A percentile compares a stretch with the other conserved stretches of the same genome.
Conservation (phyloP, 2,888 invertebrate genomes). For the Netelia inedita region DNA sequence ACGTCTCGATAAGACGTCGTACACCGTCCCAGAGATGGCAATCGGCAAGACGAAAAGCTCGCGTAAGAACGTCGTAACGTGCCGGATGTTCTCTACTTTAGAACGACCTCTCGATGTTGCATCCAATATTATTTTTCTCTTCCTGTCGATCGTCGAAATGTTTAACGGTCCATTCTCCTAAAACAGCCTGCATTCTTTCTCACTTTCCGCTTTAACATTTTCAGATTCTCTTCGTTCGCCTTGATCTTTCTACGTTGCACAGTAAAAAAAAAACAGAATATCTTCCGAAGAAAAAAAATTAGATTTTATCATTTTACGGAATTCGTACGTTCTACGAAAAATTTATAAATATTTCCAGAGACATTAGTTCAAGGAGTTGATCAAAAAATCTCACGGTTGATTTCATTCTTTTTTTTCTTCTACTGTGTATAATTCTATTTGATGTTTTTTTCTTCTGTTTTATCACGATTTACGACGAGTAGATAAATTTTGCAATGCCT, state of each 20-base stretch:
- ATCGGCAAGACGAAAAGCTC: slow-evolving; percentile 83
- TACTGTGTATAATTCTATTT: slow-evolving; percentile 4
- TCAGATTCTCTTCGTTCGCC: slow-evolving; percentile 87
- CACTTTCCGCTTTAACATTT: slow-evolving; percentile 85
- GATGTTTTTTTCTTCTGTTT: slow-evolving; percentile 25
- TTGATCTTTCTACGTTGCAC: background rate
- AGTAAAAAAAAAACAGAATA: background rate
- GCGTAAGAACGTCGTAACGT: slow-evolving; percentile 79
- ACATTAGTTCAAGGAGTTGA: background rate
- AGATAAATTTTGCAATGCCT: slow-evolving; percentile 71
- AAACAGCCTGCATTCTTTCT: slow-evolving; percentile 67
- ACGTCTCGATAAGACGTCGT: slow-evolving; percentile 82
- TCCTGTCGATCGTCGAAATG: background rate
- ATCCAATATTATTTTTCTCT: slow-evolving; percentile 5
- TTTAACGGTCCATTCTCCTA: background rate
- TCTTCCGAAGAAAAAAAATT: background rate
- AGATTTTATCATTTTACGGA: background rate
- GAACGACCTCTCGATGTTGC: slow-evolving; percentile 46
- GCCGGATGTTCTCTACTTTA: background rate
- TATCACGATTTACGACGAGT: slow-evolving; percentile 28
- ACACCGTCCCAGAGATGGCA: slow-evolving; percentile 84
- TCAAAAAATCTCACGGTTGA: background rate
- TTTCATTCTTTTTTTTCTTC: background rate
- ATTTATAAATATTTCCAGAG: background rate
- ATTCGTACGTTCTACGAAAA: background rate